Evolutionary conservation across 2,888 invertebrate genomes (phyloP).

Genomic region (Ophraella communa): DNA sequence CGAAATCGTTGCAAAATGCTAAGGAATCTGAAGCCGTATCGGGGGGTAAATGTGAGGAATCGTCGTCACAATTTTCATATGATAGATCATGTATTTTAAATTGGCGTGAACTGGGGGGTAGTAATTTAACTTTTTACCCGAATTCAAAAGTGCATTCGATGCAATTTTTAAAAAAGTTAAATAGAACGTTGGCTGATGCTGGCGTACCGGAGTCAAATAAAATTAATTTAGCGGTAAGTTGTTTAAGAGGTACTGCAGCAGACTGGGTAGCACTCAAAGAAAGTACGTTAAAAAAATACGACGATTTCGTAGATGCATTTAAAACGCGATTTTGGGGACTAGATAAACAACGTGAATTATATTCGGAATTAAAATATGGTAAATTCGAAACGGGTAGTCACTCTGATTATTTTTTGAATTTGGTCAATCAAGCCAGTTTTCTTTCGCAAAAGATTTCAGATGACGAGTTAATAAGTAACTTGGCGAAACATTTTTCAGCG

Average conservation of each 20-base stretch:
- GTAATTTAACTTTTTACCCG: conserved; percentile 9
- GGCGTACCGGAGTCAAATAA: conserved; percentile 22
- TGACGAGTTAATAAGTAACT: conserved; percentile 9
- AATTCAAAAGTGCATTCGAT: conserved; percentile 13
- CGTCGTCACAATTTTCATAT: neutral
- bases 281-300: conserved; percentile 1
- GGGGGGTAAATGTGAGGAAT: too few species aligned
- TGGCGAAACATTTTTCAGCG: conserved; percentile 25
- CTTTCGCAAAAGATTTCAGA: conserved; percentile 15
- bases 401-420: conserved; percentile 27
- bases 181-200: conserved; percentile 15
- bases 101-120: conserved; percentile 22
- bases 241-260: conserved; percentile 18
- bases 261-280: conserved; percentile 22
- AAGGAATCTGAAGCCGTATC: too few species aligned
- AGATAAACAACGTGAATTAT: conserved; percentile 22
- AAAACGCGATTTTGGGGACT: conserved; percentile 15
- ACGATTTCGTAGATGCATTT: conserved; percentile 12
- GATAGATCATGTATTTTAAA: conserved; percentile 7
- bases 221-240: conserved; percentile 11
- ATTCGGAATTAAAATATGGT: conserved; percentile 13
- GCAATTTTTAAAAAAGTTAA: conserved; percentile 21
- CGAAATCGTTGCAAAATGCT: too few species aligned
- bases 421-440: conserved; percentile 22
- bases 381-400: conserved; percentile 11